Evolutionary conservation across 2,797 vertebrate genomes (phyloP), one percentile per base, ranked within the genome.

Genomic region (Hoplostethus mediterraneus): DNA sequence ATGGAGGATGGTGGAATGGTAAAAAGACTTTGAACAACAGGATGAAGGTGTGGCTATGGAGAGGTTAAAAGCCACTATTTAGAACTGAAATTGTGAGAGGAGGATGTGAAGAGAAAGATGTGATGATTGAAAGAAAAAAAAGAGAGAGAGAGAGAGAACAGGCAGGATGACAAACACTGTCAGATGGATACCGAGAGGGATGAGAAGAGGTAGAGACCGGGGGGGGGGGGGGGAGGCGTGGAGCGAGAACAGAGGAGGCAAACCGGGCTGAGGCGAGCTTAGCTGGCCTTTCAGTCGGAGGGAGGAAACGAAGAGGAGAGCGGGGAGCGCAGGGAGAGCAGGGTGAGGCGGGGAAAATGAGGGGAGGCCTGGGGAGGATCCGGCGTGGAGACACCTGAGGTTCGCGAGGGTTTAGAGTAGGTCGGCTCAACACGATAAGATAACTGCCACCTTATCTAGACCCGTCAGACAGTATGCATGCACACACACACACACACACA

Each of bases 391-490:
- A 82, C 86, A 90, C 88, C 82, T 82, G 87, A 85, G 89, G 85
- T 82, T 79, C 84, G 87, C 30, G 65, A 70, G 75, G 83, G 84
- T 80, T 81, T 80, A 68, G 86, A 85, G 69, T 54, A 68, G 87
- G 77, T 91, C 87, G 82, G 90, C 83, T 81, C 80, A 47, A 79
- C 65, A 69, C 25, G 86, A 89, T 86, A 86, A 89, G 89, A 91
- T 90, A 91, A 88, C 80, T 84, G 84, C 87, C 75, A 80, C 83
- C 90, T 93, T 93, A 93, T 93, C 91, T 80, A 76, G 61, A 65
- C 71, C 66, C 38, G 87, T 91, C 90, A 92, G 88, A 85, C 86
- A 53, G 77, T 68, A 72, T 72, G 75, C 78, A 76, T 65, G 80
- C 62, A 79, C 36, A 58, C 17, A 52, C 21, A 25, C 51, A 52